phyloP scores from a whole-genome alignment of 1,140 invertebrate genomes.

The Philopotamus ludificatus region DNA sequence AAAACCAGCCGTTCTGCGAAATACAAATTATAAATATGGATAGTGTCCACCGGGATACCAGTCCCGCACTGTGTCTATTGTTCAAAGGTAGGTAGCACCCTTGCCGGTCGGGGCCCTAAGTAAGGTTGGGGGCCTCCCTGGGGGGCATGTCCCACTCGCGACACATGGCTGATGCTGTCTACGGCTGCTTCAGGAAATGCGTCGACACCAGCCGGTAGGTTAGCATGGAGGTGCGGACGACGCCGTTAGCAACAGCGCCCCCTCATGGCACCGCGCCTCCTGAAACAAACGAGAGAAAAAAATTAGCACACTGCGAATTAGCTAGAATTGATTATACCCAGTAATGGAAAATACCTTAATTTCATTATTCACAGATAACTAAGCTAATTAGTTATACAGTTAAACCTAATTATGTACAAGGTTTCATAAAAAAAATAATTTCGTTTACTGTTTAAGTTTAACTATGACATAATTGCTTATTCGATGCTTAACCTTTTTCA shows the following conservation, averaged over 20 bases:
- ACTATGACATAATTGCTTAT: too few species aligned
- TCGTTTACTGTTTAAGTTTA: too few species aligned
- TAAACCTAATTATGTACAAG: too few species aligned
- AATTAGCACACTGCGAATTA: background rate
- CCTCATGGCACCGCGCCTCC: conserved; percentile 27
- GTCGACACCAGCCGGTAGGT: conserved; percentile 83
- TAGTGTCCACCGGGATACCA: too few species aligned
- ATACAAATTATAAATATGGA: too few species aligned
- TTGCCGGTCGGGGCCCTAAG: background rate
- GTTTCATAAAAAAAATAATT: too few species aligned
- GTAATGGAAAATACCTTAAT: too few species aligned
- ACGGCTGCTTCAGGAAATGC: conserved; percentile 84
- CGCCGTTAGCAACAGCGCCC: conserved; percentile 30
- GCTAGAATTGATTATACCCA: too few species aligned
- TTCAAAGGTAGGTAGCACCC: background rate
- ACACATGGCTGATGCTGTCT: conserved; percentile 65
- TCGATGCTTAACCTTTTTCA: too few species aligned
- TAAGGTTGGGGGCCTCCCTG: conserved; percentile 44
- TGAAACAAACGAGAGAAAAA: conserved; percentile 7
- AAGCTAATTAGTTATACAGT: too few species aligned
- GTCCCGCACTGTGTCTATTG: background rate
- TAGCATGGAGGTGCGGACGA: conserved; percentile 64
- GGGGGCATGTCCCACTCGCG: conserved; percentile 74
- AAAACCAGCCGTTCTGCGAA: too few species aligned
- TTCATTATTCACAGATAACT: too few species aligned